A percentile compares a stretch with the other conserved stretches of the same genome.
Conservation (phyloP, 2,797 vertebrate species). For the Hafferia zeledoni region DNA sequence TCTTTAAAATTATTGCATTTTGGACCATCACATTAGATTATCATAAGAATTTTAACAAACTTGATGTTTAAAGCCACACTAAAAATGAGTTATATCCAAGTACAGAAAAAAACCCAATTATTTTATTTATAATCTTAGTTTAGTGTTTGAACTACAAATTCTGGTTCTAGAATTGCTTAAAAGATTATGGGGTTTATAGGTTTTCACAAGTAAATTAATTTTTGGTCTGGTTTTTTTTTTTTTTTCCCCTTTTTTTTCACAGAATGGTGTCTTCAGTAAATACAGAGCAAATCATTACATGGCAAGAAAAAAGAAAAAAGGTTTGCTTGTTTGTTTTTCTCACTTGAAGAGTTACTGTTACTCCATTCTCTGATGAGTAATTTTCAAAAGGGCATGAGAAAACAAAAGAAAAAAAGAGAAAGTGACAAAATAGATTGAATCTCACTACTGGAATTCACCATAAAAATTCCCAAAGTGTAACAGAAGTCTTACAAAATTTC, state of each 20-base stretch:
- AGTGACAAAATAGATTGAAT: slow-evolving; percentile 85
- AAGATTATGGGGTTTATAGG: slow-evolving; percentile 89
- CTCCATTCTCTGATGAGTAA: slow-evolving; percentile 84
- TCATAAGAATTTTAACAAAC: slow-evolving; percentile 13
- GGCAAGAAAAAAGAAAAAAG: slow-evolving; percentile 78
- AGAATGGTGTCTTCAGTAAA: slow-evolving; percentile 72
- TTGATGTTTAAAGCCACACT: slow-evolving; percentile 67
- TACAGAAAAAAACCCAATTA: slow-evolving; percentile 87
- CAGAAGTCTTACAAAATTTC: slow-evolving; percentile 86
- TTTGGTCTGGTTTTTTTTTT: not conserved
- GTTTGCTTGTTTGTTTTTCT: slow-evolving; percentile 60
- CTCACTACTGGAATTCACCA: slow-evolving; percentile 88
- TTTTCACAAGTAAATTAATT: slow-evolving; percentile 90
- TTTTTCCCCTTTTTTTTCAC: slow-evolving; percentile 80
- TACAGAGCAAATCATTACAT: slow-evolving; percentile 89
- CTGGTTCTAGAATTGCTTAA: slow-evolving; percentile 92
- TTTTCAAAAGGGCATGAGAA: slow-evolving; percentile 74
- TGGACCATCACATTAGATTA: slow-evolving; percentile 26
- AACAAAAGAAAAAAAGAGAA: slow-evolving; percentile 81
- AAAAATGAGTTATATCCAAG: slow-evolving; percentile 76
- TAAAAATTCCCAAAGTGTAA: slow-evolving; percentile 84
- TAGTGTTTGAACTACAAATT: slow-evolving; percentile 99
- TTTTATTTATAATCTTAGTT: slow-evolving; percentile 99
- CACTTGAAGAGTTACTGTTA: slow-evolving; percentile 91
- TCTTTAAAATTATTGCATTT: not conserved